phyloP scores from a whole-genome alignment of 2,113 vertebrate genomes.

The Morone chrysops region DNA sequence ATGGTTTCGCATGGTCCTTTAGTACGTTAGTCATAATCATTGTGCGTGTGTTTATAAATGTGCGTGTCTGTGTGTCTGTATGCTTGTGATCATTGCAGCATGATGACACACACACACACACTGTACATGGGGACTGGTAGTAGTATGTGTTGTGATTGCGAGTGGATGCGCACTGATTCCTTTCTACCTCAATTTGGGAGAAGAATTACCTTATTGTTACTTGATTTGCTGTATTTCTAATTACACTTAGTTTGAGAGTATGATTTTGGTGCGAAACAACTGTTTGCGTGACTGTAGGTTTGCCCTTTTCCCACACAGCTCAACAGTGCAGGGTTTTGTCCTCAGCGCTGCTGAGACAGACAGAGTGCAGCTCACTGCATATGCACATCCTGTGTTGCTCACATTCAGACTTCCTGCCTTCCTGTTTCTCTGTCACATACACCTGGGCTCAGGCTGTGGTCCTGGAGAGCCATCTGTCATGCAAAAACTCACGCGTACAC shows the following conservation, averaged over 20 bases:
- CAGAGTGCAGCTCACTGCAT: conserved; percentile 36
- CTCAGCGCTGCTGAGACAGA: conserved; percentile 27
- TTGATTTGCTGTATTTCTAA: neutral
- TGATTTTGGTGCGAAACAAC: neutral
- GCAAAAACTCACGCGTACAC: conserved; percentile 16
- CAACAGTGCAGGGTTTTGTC: conserved; percentile 30
- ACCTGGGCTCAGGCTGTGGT: conserved; percentile 71
- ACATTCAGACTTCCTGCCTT: conserved; percentile 72
- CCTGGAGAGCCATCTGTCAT: conserved; percentile 70
- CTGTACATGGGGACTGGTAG: neutral
- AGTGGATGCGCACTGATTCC: neutral
- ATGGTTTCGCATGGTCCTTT: neutral
- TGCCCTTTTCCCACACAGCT: conserved; percentile 23
- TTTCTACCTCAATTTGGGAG: neutral
- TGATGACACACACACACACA: neutral
- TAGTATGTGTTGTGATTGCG: neutral
- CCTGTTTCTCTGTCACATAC: conserved; percentile 74
- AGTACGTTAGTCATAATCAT: no score
- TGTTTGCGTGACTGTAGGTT: neutral
- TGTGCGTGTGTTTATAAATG: neutral
- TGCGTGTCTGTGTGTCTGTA: neutral
- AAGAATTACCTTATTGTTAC: no score
- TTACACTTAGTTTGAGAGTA: neutral
- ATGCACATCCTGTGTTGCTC: conserved; percentile 77
- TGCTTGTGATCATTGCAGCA: neutral